Conservation (phyloP, 2,113 vertebrate genomes). For the Procapra przewalskii region DNA sequence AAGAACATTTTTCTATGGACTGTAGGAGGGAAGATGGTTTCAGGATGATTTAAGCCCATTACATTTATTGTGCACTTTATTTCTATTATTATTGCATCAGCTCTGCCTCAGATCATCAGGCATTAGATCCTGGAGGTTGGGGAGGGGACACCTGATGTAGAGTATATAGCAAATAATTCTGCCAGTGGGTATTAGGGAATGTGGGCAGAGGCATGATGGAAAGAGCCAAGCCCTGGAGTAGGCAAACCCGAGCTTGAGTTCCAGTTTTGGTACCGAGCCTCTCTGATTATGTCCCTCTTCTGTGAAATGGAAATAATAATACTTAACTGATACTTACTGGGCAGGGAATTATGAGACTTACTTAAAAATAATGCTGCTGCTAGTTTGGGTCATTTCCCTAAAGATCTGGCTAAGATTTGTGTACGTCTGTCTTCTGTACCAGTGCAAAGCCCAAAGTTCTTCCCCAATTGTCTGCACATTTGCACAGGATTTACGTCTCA, state of each 20-base stretch:
- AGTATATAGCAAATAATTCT: too few relatives aligned
- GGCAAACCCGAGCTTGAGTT: not conserved
- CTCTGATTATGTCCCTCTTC: not conserved
- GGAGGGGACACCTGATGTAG: not conserved
- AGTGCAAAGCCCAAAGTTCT: not conserved
- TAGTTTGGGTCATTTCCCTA: not conserved
- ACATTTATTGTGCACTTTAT: not conserved
- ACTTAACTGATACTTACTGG: not conserved
- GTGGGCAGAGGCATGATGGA: not conserved
- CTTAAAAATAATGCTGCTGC: not conserved
- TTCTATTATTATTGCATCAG: not conserved
- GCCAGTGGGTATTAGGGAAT: too few relatives aligned
- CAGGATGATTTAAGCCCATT: not conserved
- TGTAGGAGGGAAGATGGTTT: not conserved
- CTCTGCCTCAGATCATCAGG: not conserved
- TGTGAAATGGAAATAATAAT: not conserved
- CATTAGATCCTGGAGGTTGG: not conserved
- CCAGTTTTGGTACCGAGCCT: not conserved
- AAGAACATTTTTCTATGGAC: not conserved
- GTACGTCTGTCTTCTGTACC: not conserved
- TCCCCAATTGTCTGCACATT: not conserved
- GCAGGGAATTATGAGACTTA: not conserved
- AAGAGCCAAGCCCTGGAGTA: not conserved
- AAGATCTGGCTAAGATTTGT: not conserved
- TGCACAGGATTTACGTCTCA: rapidly evolving